Evolutionary conservation across 2,113 vertebrate genomes (phyloP).

Genomic region (Scopus umbretta): DNA sequence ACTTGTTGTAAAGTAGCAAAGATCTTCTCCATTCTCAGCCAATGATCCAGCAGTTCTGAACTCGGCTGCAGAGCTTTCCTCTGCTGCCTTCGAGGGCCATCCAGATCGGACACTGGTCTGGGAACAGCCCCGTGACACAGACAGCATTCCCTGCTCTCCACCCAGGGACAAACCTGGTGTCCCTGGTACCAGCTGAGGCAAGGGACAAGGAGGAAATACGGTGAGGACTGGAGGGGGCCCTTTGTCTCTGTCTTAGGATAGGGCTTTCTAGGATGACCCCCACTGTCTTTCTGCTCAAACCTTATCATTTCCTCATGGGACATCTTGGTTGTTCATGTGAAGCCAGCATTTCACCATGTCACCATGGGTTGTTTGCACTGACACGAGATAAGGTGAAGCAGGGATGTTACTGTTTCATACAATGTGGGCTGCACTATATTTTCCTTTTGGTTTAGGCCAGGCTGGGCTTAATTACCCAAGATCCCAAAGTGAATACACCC

Average conservation of each 20-base stretch:
- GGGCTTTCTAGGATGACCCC: neutral
- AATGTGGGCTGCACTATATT: neutral
- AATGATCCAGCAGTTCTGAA: neutral
- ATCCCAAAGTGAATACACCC: neutral
- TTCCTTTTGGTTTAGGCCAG: neutral
- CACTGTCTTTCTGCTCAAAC: neutral
- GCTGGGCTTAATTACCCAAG: neutral
- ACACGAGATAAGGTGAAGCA: fast-evolving
- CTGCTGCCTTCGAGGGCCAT: neutral
- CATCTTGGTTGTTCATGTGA: neutral
- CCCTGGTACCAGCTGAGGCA: neutral
- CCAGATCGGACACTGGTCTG: neutral
- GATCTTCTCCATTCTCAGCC: neutral
- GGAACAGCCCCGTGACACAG: neutral
- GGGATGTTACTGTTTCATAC: fast-evolving
- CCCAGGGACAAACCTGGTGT: neutral
- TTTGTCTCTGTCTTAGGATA: neutral
- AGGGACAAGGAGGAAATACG: neutral
- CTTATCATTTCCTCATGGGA: neutral
- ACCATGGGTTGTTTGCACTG: neutral
- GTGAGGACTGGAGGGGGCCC: neutral
- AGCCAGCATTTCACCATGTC: neutral
- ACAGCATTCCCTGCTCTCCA: neutral
- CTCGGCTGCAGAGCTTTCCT: neutral
- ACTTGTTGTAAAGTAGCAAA: neutral